Evolutionary conservation across 2,888 invertebrate species (phyloP).

Genomic region (Adelognathus sp.): DNA sequence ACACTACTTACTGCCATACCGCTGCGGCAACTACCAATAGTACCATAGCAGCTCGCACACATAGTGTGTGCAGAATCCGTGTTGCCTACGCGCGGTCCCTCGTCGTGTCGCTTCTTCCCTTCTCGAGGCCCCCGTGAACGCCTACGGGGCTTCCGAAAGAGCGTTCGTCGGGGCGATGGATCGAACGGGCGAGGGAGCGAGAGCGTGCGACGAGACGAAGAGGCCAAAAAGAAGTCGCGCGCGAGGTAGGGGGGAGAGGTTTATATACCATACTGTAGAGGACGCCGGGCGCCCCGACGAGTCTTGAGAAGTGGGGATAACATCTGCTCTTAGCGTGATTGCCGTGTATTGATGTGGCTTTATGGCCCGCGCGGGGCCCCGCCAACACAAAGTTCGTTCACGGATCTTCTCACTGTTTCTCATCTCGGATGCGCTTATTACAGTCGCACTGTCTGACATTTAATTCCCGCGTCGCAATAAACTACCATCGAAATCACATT

Average conservation of each 20-base stretch:
- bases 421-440: background rate
- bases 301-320: conserved; percentile 74
- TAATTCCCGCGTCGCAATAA: background rate
- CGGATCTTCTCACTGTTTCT: conserved; percentile 43
- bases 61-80: background rate
- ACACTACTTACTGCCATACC: conserved; percentile 1
- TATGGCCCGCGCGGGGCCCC: conserved; percentile 72
- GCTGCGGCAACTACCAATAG: background rate
- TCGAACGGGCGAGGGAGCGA: conserved; percentile 14
- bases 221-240: background rate
- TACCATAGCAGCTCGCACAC: background rate
- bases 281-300: conserved; percentile 43
- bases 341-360: conserved; percentile 78
- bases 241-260: background rate
- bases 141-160: conserved; percentile 49
- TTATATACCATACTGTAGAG: conserved; percentile 1
- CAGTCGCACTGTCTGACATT: background rate
- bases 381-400: conserved; percentile 72
- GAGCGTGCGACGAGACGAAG: conserved; percentile 20
- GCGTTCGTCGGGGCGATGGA: conserved; percentile 23
- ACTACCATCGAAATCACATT: background rate
- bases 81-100: conserved; percentile 1
- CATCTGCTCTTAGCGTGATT: conserved; percentile 80
- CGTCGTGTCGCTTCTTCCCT: conserved; percentile 14
- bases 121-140: conserved; percentile 24